Evolutionary conservation across 1,140 invertebrate genomes (phyloP).

Genomic region (Grapholita molesta): DNA sequence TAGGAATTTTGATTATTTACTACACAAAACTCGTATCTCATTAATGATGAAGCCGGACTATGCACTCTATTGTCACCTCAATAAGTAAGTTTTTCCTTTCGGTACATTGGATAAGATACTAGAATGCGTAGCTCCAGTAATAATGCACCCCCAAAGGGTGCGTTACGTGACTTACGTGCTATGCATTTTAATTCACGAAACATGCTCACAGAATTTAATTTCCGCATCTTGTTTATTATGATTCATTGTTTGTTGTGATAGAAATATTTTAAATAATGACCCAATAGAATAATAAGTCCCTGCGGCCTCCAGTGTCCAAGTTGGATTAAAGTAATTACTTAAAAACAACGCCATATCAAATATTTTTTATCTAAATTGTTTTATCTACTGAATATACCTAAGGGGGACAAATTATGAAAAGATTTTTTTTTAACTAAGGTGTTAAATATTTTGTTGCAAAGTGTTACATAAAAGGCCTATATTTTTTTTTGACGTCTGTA

Average conservation of each 20-base stretch:
- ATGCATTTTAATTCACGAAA: constrained; percentile 16
- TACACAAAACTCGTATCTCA: not conserved
- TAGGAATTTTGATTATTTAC: not conserved
- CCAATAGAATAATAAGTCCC: not conserved
- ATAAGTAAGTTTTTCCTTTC: not conserved
- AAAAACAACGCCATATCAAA: too few species aligned
- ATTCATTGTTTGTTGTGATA: not conserved
- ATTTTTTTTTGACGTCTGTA: too few species aligned
- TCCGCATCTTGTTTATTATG: constrained; percentile 8
- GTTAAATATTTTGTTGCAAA: too few species aligned
- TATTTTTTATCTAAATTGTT: too few species aligned
- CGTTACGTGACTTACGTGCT: constrained; percentile 5
- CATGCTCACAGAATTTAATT: constrained; percentile 14
- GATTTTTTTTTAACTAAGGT: too few species aligned
- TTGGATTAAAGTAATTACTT: too few species aligned
- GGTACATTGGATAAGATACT: not conserved
- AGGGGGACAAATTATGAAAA: too few species aligned
- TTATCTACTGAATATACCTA: too few species aligned
- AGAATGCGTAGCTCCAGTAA: not conserved
- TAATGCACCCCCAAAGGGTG: constrained; percentile 12
- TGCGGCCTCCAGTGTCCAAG: too few species aligned
- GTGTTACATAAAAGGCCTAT: too few species aligned
- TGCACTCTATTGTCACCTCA: not conserved
- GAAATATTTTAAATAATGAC: not conserved
- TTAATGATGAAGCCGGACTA: not conserved